Evolutionary conservation across 2,888 invertebrate species (phyloP).

Genomic region (Leptogaster cylindrica): DNA sequence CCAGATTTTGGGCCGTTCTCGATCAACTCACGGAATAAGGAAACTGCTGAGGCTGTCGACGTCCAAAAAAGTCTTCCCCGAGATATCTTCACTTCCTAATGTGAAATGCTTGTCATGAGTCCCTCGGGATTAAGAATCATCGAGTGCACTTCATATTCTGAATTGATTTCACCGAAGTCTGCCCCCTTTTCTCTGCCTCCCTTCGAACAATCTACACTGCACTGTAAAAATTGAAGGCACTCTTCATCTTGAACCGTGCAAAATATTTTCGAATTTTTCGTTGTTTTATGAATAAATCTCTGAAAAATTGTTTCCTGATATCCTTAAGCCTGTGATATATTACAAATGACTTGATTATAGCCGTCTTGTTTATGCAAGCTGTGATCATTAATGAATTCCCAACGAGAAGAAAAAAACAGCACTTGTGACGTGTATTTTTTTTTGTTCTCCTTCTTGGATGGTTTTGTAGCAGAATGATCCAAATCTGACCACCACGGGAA

Average conservation of each 20-base stretch:
- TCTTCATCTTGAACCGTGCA: constrained; percentile 5
- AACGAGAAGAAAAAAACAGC: background rate
- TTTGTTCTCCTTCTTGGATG: background rate
- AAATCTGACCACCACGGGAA: too few relatives aligned
- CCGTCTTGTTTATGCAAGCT: constrained; percentile 25
- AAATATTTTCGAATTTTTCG: constrained; percentile 21
- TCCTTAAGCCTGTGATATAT: constrained; percentile 24
- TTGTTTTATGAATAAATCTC: constrained; percentile 29
- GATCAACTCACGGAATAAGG: background rate
- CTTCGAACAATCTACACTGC: background rate
- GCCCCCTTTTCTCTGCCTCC: background rate
- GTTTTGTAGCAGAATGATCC: too few relatives aligned
- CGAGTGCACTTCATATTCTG: constrained; percentile 13
- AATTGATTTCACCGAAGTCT: constrained; percentile 13
- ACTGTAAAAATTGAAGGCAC: constrained; percentile 2
- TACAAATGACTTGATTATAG: constrained; percentile 29
- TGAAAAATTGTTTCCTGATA: constrained; percentile 20
- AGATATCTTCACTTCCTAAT: constrained; percentile 32
- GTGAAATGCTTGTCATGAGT: constrained; percentile 35
- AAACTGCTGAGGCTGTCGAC: background rate
- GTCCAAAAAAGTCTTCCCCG: constrained; percentile 2
- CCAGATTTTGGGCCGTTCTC: constrained; percentile 6
- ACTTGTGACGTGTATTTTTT: background rate
- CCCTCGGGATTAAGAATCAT: constrained; percentile 18
- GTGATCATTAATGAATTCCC: constrained; percentile 19